These are phyloP conservation scores for Macrotis lagotis DNA, from an alignment of 2,113 vertebrate species.

Conservation along the genomic window DNA sequence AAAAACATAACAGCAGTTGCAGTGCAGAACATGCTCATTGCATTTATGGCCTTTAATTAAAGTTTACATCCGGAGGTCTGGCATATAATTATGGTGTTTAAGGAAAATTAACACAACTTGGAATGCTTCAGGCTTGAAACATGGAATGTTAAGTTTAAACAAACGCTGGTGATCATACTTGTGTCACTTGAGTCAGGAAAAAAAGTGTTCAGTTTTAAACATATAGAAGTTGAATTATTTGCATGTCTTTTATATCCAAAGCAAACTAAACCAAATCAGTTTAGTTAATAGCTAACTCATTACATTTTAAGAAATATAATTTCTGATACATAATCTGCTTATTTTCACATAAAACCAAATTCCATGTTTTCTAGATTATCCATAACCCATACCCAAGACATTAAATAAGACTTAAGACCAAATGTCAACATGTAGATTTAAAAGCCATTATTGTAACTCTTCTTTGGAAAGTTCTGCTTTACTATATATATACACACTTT, in stretches of 20 bases:
- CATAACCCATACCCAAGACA: not conserved
- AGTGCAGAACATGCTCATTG: slow-evolving; percentile 16
- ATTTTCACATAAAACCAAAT: not conserved
- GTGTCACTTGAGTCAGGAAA: not conserved
- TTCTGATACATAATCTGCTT: slow-evolving; percentile 28
- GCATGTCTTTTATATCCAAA: not conserved
- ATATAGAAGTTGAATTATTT: slow-evolving; percentile 15
- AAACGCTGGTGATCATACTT: not conserved
- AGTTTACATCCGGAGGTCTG: slow-evolving; percentile 34
- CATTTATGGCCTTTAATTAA: slow-evolving; percentile 55
- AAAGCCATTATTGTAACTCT: not conserved
- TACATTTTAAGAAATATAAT: not conserved
- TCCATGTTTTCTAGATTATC: not conserved
- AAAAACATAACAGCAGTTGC: slow-evolving; percentile 47
- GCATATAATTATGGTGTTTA: slow-evolving; percentile 5
- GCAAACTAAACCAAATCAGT: not conserved
- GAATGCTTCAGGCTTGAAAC: slow-evolving; percentile 34
- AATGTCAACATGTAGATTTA: not conserved
- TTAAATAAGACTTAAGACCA: not conserved
- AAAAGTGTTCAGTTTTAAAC: slow-evolving; percentile 3
- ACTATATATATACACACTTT: not conserved
- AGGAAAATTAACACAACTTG: not conserved
- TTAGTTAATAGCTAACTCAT: not conserved
- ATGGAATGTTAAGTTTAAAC: not conserved
- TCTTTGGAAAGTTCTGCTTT: not conserved